These are phyloP conservation scores for Caranx ignobilis DNA, from an alignment of 2,113 vertebrate species.

Conservation along the genomic window DNA sequence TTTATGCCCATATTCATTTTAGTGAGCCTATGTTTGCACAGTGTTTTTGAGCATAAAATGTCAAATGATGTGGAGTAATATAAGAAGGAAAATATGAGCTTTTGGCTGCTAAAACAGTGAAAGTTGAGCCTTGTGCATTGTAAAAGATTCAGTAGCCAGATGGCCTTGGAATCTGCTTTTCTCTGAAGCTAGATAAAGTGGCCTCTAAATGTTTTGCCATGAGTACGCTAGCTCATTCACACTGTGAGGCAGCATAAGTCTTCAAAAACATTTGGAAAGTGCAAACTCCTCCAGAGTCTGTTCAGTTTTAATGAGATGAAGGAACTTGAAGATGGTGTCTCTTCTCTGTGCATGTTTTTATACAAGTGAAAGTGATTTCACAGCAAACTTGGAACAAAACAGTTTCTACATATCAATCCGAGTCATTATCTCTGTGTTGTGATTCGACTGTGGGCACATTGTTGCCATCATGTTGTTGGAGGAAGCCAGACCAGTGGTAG, in stretches of 20 bases:
- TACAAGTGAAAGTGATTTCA: neutral
- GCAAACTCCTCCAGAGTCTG: constrained; percentile 9
- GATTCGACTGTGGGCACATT: neutral
- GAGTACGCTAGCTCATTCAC: constrained; percentile 22
- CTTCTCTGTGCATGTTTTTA: neutral
- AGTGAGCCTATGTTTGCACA: constrained; percentile 12
- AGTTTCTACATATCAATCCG: neutral
- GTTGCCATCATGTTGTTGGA: neutral
- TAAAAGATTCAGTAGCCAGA: constrained; percentile 81
- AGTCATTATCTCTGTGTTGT: neutral
- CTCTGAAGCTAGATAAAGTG: constrained; percentile 69
- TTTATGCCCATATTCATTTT: constrained; percentile 2
- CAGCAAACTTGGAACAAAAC: neutral
- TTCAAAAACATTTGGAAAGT: constrained; percentile 15
- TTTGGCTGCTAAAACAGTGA: constrained; percentile 41
- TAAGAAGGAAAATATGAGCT: constrained; percentile 23
- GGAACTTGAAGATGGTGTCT: neutral
- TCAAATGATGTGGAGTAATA: constrained; percentile 23
- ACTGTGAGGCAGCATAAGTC: neutral
- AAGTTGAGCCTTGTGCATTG: constrained; percentile 55
- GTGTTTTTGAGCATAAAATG: constrained; percentile 29
- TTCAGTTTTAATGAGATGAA: constrained; percentile 5
- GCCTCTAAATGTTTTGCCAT: constrained; percentile 48
- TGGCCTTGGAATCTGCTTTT: constrained; percentile 73
- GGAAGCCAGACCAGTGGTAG: neutral